These are phyloP conservation scores for Hypotaenidia philippensis DNA, from an alignment of 2,797 vertebrate species.

Conservation along the genomic window DNA sequence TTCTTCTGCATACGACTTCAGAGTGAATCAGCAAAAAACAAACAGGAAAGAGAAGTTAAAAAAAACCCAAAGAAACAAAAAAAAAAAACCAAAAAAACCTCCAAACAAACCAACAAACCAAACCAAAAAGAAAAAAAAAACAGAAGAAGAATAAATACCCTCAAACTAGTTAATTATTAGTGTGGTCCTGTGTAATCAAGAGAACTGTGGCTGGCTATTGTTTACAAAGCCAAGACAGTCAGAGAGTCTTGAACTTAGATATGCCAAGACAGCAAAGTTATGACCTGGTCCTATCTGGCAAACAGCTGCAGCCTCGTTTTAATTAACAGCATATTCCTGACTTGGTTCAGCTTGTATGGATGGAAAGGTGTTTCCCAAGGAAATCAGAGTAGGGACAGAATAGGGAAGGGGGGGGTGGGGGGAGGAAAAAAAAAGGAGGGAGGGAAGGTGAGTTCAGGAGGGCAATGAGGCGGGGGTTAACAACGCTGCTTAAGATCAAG, in stretches of 20 bases:
- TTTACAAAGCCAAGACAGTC: conserved; percentile 32
- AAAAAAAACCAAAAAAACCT: too few species aligned
- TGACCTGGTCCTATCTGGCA: conserved; percentile 30
- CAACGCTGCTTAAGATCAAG: conserved; percentile 84
- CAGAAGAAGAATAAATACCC: not conserved
- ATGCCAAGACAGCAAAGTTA: not conserved
- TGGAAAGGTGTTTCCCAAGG: conserved; percentile 80
- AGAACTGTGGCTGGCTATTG: not conserved
- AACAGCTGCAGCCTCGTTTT: conserved; percentile 51
- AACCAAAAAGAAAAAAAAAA: too few species aligned
- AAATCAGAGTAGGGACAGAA: conserved; percentile 70
- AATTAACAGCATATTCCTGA: conserved; percentile 75
- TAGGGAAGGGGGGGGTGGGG: not conserved
- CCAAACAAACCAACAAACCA: too few species aligned
- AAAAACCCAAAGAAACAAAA: fast-evolving
- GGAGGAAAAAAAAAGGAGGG: not conserved
- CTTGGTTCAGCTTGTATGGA: conserved; percentile 42
- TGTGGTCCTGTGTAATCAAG: not conserved
- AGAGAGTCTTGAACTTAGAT: conserved; percentile 24
- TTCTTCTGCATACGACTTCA: not conserved
- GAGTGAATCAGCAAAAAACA: not conserved
- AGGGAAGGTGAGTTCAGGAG: conserved; percentile 79
- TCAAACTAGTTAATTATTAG: not conserved
- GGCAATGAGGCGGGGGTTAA: conserved; percentile 82
- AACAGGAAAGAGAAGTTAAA: not conserved